Evolutionary conservation across 2,113 vertebrate species (phyloP).

Genomic region (Oreochromis niloticus): DNA sequence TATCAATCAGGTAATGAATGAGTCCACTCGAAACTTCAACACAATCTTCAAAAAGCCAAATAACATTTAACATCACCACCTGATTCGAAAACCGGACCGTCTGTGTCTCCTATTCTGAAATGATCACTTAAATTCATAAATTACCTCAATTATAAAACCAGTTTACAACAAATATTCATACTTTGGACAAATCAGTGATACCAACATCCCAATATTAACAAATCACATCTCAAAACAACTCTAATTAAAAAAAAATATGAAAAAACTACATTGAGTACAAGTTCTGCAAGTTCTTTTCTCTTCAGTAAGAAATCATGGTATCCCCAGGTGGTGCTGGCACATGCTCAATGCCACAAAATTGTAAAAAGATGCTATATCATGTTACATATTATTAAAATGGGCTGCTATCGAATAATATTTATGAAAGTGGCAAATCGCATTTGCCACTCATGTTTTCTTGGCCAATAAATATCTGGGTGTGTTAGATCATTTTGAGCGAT

Average conservation of each 20-base stretch:
- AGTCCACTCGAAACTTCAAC: background rate
- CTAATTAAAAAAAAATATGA: accelerated
- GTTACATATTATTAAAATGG: background rate
- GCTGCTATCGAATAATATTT: background rate
- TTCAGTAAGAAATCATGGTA: background rate
- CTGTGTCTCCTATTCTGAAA: background rate
- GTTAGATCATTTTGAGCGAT: background rate
- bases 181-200: background rate
- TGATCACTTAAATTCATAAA: background rate
- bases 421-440: background rate
- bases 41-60: background rate
- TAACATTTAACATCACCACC: background rate
- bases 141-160: background rate
- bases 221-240: background rate
- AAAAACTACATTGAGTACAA: background rate
- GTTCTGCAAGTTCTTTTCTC: background rate
- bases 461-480: background rate
- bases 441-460: background rate
- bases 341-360: background rate
- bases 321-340: background rate
- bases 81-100: background rate
- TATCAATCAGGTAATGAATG: background rate
- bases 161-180: background rate
- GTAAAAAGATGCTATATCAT: background rate
- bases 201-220: background rate